phyloP scores from a whole-genome alignment of 2,113 vertebrate genomes.

The Burhinus bistriatus region DNA sequence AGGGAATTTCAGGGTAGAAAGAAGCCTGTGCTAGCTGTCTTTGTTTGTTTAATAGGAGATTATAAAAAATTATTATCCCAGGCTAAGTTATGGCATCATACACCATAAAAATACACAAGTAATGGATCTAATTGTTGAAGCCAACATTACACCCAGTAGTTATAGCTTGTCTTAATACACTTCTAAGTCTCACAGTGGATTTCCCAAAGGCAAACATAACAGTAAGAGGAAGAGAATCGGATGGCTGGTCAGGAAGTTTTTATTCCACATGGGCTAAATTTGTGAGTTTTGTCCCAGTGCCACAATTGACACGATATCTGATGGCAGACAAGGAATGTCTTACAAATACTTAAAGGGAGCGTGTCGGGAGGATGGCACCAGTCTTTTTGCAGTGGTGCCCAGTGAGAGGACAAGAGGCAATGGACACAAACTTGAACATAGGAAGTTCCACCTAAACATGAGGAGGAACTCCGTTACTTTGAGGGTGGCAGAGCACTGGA shows the following conservation, averaged over 20 bases:
- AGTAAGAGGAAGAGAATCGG: neutral
- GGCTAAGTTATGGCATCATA: neutral
- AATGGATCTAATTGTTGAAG: neutral
- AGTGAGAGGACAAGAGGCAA: no score
- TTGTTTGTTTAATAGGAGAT: conserved; percentile 1
- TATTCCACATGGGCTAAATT: neutral
- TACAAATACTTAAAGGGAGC: no score
- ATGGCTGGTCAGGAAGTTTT: neutral
- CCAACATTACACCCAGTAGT: neutral
- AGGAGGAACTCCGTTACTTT: no score
- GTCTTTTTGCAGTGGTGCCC: no score
- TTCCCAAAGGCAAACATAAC: neutral
- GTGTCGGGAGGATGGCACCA: no score
- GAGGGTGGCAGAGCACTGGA: no score
- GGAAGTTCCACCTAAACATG: no score
- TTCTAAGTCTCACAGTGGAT: neutral
- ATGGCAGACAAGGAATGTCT: neutral
- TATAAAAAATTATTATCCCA: neutral
- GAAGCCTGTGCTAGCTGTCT: neutral
- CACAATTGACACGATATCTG: accelerated
- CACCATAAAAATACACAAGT: neutral
- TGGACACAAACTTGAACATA: no score
- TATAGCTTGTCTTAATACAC: neutral
- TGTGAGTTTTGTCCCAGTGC: neutral
- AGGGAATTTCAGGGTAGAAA: neutral